phyloP scores from a whole-genome alignment of 2,888 invertebrate genomes.

The Andrena chrysosceles region DNA sequence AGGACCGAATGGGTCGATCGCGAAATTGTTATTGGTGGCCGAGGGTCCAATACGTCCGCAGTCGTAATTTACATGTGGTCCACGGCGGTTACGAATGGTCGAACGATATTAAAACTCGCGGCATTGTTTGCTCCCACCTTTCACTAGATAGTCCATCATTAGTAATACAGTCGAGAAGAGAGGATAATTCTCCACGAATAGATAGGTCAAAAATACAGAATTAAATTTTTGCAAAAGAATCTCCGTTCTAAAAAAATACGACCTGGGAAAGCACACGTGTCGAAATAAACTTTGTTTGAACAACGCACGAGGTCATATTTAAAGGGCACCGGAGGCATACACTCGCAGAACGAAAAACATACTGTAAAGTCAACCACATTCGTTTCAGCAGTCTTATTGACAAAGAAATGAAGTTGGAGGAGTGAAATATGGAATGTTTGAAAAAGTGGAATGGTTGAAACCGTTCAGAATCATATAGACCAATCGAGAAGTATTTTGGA shows the following conservation, averaged over 20 bases:
- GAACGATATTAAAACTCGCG: constrained; percentile 48
- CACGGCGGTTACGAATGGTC: constrained; percentile 24
- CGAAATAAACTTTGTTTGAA: constrained; percentile 9
- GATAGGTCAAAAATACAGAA: too few relatives aligned
- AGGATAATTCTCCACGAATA: too few relatives aligned
- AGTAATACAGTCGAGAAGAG: too few relatives aligned
- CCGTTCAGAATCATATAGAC: too few relatives aligned
- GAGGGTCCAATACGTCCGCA: constrained; percentile 13
- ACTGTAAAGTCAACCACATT: not conserved
- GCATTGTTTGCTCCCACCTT: constrained; percentile 34
- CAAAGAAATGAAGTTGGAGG: not conserved
- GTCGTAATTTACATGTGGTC: constrained; percentile 32
- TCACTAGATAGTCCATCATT: not conserved
- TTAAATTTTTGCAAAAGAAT: not conserved
- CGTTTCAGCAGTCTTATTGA: not conserved
- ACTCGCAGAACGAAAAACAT: not conserved
- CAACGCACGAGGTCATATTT: not conserved
- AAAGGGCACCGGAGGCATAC: constrained; percentile 1
- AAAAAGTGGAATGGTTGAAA: too few relatives aligned
- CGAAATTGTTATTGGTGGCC: constrained; percentile 48
- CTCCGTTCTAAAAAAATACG: not conserved
- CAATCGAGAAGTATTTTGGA: too few relatives aligned
- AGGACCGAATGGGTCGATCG: constrained; percentile 17
- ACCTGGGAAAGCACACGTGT: not conserved
- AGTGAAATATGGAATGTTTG: too few relatives aligned